phyloP scores from a whole-genome alignment of 1,140 invertebrate genomes.

The Drosophila willistoni region DNA sequence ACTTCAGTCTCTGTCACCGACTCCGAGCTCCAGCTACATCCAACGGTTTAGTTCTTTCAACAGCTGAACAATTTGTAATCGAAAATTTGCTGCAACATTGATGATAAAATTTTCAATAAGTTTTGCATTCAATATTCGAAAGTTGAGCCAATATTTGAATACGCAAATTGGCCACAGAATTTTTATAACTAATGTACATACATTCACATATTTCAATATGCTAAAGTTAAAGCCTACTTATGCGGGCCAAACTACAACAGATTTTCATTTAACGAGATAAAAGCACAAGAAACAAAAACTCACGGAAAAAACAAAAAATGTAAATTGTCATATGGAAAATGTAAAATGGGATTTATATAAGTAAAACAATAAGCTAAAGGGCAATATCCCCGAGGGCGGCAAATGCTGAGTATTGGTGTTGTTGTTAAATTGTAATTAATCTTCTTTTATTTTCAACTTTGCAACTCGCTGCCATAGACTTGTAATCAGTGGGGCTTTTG shows the following conservation, averaged over 20 bases:
- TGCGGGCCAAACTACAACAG: not conserved
- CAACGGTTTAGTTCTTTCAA: slow-evolving; percentile 35
- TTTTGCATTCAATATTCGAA: not conserved
- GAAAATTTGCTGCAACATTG: slow-evolving; percentile 66
- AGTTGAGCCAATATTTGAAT: slow-evolving; percentile 52
- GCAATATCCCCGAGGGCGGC: slow-evolving; percentile 26
- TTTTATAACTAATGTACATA: slow-evolving; percentile 23
- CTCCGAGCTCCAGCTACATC: slow-evolving; percentile 8
- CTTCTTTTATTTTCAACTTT: slow-evolving; percentile 54
- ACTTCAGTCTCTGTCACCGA: slow-evolving; percentile 6
- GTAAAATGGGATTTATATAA: slow-evolving; percentile 1
- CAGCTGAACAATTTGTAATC: slow-evolving; percentile 59
- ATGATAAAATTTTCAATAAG: slow-evolving; percentile 62
- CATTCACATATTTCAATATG: slow-evolving; percentile 25
- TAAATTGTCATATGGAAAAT: not conserved
- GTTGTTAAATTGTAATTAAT: slow-evolving; percentile 74
- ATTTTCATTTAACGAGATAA: not conserved
- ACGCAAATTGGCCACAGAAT: slow-evolving; percentile 26
- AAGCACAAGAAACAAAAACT: too few relatives aligned
- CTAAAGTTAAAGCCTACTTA: slow-evolving; percentile 14
- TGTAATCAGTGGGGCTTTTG: slow-evolving; percentile 54
- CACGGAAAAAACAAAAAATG: not conserved
- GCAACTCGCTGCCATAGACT: slow-evolving; percentile 8
- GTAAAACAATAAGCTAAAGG: slow-evolving; percentile 35
- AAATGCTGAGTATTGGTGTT: not conserved